Conservation (phyloP, 2,113 vertebrate genomes). For the Spermophilus dauricus region DNA sequence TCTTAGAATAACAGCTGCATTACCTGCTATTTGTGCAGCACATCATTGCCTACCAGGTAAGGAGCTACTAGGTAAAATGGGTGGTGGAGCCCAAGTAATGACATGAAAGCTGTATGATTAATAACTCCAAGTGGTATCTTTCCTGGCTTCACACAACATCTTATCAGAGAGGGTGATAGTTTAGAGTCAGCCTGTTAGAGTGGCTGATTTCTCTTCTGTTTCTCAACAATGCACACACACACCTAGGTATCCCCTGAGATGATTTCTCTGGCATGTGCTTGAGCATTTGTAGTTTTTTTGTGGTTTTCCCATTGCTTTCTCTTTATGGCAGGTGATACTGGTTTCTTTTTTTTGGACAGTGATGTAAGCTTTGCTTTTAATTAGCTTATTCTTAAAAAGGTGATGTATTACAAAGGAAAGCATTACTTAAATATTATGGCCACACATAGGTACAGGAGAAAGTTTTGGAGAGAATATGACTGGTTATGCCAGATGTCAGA, state of each 20-base stretch:
- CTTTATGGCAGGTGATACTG: not conserved
- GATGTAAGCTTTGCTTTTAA: not conserved
- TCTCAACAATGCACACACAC: not conserved
- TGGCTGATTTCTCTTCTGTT: not conserved
- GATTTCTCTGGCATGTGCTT: not conserved
- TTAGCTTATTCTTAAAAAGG: not conserved
- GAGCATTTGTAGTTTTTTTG: not conserved
- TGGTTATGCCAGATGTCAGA: not conserved
- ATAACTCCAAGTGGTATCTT: not conserved
- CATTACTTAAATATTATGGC: not conserved
- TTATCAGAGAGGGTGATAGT: not conserved
- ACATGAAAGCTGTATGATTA: not conserved
- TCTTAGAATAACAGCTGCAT: not conserved
- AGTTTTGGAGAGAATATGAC: not conserved
- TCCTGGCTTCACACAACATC: not conserved
- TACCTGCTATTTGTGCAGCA: not conserved
- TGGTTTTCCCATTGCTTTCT: not conserved
- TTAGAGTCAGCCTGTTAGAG: not conserved
- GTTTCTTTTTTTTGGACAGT: not conserved
- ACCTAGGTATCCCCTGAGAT: not conserved
- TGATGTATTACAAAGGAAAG: slow-evolving; percentile 38
- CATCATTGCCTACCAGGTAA: not conserved
- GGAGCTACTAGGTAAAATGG: not conserved
- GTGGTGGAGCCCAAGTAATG: not conserved
- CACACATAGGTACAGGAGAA: not conserved